A percentile compares a stretch with the other conserved stretches of the same genome.
Conservation (phyloP, 2,113 vertebrate genomes). For the Amphiprion ocellaris region DNA sequence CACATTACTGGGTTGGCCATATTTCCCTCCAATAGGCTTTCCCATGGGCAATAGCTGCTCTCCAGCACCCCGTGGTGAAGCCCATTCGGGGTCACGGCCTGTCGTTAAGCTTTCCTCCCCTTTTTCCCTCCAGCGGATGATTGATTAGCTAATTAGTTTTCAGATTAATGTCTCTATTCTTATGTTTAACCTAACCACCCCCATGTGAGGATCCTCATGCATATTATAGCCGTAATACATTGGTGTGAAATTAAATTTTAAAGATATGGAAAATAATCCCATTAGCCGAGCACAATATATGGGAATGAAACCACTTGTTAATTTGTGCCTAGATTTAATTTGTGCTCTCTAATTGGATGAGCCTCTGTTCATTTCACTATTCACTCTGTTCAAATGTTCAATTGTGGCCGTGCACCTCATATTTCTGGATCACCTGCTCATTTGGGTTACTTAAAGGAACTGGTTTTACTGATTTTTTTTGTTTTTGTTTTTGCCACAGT, state of each 20-base stretch:
- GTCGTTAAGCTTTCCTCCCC: slow-evolving; percentile 30
- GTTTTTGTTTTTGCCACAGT: background rate
- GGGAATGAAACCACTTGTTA: slow-evolving; percentile 30
- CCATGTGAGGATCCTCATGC: slow-evolving; percentile 15
- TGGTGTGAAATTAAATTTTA: slow-evolving; percentile 24
- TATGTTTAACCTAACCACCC: slow-evolving; percentile 42
- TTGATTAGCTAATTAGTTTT: slow-evolving; percentile 59
- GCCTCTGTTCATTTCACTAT: slow-evolving; percentile 11
- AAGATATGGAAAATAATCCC: slow-evolving; percentile 36
- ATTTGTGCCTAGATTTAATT: slow-evolving; percentile 12
- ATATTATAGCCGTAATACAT: slow-evolving; percentile 23
- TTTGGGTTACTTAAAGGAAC: background rate
- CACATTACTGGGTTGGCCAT: background rate
- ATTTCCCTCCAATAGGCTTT: slow-evolving; percentile 5
- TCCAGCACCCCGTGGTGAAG: slow-evolving; percentile 9
- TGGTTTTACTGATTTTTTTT: background rate
- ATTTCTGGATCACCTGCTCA: background rate
- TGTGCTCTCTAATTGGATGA: background rate
- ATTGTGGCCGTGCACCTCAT: background rate
- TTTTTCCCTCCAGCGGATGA: slow-evolving; percentile 33
- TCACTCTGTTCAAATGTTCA: background rate
- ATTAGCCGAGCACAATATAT: slow-evolving; percentile 16
- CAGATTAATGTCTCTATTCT: slow-evolving; percentile 57
- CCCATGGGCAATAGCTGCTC: background rate
- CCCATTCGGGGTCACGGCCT: slow-evolving; percentile 23